phyloP scores from a whole-genome alignment of 2,113 vertebrate genomes.

The Uropsilus gracilis region DNA sequence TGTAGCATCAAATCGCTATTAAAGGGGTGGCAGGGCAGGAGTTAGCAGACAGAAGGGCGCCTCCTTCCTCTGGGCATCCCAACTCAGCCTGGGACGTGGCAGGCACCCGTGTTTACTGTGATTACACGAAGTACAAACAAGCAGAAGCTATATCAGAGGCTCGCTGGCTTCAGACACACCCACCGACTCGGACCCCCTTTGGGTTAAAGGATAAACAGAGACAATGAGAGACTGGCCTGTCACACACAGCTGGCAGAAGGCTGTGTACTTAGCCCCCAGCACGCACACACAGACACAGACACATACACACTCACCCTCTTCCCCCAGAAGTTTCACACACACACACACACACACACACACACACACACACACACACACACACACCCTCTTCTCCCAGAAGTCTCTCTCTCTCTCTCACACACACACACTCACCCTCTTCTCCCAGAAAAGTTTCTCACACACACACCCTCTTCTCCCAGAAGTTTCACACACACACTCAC shows the following conservation, averaged over 20 bases:
- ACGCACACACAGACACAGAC: too few species aligned
- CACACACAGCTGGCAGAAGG: background rate
- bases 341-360: too few species aligned
- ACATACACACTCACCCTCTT: too few species aligned
- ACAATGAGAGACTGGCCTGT: background rate
- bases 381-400: too few species aligned
- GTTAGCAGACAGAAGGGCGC: rapidly evolving
- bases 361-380: too few species aligned
- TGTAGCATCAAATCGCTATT: background rate
- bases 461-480: too few species aligned
- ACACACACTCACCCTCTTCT: too few species aligned
- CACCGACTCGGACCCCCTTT: background rate
- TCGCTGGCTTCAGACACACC: background rate
- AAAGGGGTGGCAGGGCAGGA: background rate
- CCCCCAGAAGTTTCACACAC: background rate
- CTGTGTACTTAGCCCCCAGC: background rate
- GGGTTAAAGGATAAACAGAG: background rate
- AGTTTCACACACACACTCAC: too few species aligned
- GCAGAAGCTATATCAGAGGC: background rate
- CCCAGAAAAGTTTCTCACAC: too few species aligned
- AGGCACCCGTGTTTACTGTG: background rate
- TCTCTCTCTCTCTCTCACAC: too few species aligned
- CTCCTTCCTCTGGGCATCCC: background rate
- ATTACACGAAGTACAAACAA: background rate
- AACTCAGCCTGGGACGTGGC: background rate